Conservation (phyloP, 2,888 invertebrate genomes). For the Polia nebulosa region DNA sequence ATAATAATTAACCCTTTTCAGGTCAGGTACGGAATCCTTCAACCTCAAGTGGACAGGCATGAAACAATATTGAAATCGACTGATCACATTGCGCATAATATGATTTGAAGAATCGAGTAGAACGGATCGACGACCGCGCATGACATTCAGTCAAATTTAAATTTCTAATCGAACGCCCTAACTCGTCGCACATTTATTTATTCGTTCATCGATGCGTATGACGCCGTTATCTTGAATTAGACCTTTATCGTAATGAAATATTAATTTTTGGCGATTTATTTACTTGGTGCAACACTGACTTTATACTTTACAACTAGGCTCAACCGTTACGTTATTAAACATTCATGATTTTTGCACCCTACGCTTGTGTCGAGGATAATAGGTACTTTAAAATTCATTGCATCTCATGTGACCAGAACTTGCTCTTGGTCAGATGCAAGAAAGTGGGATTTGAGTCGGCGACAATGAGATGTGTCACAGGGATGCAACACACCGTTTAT, state of each 20-base stretch:
- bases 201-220: slow-evolving; percentile 56
- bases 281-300: slow-evolving; percentile 24
- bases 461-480: slow-evolving; percentile 12
- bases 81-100: slow-evolving; percentile 59
- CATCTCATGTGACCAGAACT: slow-evolving; percentile 33
- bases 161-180: slow-evolving; percentile 63
- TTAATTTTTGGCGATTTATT: slow-evolving; percentile 47
- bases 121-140: slow-evolving; percentile 48
- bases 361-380: slow-evolving; percentile 34
- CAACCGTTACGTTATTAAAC: slow-evolving; percentile 33
- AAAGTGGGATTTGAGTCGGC: slow-evolving; percentile 8
- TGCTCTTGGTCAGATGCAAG: slow-evolving; percentile 29
- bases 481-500: background rate
- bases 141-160: slow-evolving; percentile 64
- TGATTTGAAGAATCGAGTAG: slow-evolving; percentile 45
- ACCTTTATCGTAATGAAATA: slow-evolving; percentile 49
- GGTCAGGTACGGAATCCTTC: slow-evolving; percentile 23
- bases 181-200: slow-evolving; percentile 57
- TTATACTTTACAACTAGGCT: slow-evolving; percentile 25
- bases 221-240: slow-evolving; percentile 52
- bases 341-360: slow-evolving; percentile 47
- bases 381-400: slow-evolving; percentile 48
- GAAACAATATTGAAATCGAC: slow-evolving; percentile 62
- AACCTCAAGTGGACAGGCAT: slow-evolving; percentile 45
- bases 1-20: background rate